These are phyloP conservation scores for Acanthis flammea DNA, from an alignment of 2,797 vertebrate genomes.

Conservation along the genomic window DNA sequence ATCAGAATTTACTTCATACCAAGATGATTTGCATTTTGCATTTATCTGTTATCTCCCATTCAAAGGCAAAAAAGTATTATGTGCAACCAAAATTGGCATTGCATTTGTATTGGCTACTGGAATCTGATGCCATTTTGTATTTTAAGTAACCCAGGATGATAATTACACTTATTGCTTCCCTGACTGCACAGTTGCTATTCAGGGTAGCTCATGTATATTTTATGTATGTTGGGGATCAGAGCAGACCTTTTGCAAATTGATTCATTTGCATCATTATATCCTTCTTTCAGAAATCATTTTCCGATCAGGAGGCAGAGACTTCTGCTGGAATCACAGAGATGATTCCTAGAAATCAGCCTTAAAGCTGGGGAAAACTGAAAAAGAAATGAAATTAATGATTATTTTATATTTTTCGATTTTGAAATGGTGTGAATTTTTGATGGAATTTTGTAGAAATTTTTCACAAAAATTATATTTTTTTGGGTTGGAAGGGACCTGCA, in stretches of 20 bases:
- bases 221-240: neutral
- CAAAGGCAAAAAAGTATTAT: neutral
- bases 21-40: neutral
- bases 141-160: neutral
- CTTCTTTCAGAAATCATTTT: neutral
- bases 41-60: neutral
- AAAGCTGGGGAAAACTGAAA: neutral
- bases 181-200: constrained; percentile 8
- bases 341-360: neutral
- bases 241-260: constrained; percentile 45
- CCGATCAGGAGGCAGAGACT: neutral
- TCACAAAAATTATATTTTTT: neutral
- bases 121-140: constrained; percentile 6
- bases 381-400: neutral
- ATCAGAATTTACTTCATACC: neutral
- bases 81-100: neutral
- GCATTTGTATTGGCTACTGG: neutral
- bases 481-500: neutral
- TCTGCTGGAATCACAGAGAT: neutral
- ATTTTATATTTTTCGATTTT: neutral
- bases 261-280: constrained; percentile 21
- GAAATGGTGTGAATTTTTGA: neutral
- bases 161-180: neutral
- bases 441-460: neutral
- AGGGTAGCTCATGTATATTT: neutral